phyloP scores from a whole-genome alignment of 2,797 vertebrate genomes.

The Strix occidentalis region DNA sequence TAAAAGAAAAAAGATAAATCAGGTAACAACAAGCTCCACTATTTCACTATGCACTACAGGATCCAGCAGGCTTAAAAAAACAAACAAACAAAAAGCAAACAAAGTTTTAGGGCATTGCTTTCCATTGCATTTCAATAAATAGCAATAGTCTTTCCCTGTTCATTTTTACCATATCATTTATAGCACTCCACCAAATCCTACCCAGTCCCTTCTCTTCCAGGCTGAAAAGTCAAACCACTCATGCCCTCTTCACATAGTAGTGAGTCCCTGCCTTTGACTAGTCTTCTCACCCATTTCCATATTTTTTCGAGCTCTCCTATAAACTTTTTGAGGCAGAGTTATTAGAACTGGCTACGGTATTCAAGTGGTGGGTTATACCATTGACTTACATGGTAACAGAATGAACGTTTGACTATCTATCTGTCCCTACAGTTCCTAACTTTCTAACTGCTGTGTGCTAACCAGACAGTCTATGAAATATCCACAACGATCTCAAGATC shows the following conservation, averaged over 20 bases:
- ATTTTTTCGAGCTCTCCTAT: neutral
- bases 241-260: rapidly evolving
- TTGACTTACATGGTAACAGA: neutral
- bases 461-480: neutral
- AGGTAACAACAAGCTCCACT: neutral
- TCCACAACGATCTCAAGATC: neutral
- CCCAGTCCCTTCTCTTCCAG: neutral
- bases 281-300: neutral
- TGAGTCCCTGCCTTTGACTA: neutral
- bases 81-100: neutral
- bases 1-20: neutral
- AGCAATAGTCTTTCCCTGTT: neutral
- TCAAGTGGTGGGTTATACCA: neutral
- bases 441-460: neutral
- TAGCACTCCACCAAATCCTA: neutral
- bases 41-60: neutral
- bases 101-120: neutral
- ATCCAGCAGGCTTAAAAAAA: neutral
- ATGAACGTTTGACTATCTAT: neutral
- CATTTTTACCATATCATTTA: neutral
- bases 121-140: neutral
- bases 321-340: neutral
- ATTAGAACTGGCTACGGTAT: neutral
- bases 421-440: neutral
- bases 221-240: neutral